These are phyloP conservation scores for Equus quagga DNA, from an alignment of 2,113 vertebrate species.

Conservation along the genomic window DNA sequence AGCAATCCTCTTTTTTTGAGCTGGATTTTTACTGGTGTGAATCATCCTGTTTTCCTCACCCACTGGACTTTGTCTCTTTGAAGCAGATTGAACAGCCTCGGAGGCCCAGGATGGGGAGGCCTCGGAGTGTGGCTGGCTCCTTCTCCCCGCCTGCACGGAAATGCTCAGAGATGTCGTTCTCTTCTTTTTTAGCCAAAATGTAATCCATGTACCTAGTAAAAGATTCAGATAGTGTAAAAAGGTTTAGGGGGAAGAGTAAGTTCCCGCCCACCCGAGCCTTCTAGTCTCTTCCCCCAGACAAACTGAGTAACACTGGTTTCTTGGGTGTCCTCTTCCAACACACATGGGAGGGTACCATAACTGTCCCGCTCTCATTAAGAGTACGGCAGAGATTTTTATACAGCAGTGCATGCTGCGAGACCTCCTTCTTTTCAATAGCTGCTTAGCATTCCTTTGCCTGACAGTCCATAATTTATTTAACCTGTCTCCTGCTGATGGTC, in stretches of 20 bases:
- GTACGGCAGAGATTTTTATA: not conserved
- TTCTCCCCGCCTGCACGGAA: not conserved
- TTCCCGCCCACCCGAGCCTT: not conserved
- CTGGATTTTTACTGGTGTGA: slow-evolving; percentile 68
- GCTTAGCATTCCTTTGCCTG: not conserved
- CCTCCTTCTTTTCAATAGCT: not conserved
- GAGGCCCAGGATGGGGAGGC: not conserved
- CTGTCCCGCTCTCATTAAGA: not conserved
- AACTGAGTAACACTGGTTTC: not conserved
- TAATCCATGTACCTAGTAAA: not conserved
- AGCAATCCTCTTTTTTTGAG: slow-evolving; percentile 59
- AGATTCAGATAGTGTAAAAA: slow-evolving; percentile 3
- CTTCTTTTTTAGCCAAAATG: not conserved
- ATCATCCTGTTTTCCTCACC: slow-evolving; percentile 62
- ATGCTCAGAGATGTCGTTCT: not conserved
- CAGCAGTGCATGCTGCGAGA: rapidly evolving
- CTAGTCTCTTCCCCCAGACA: slow-evolving; percentile 36
- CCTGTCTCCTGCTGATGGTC: not conserved
- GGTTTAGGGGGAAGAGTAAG: not conserved
- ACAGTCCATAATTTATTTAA: not conserved
- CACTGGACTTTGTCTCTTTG: slow-evolving; percentile 65
- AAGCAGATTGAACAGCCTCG: not conserved
- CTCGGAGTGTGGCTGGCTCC: not conserved
- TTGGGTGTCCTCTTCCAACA: not conserved
- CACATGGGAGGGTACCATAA: not conserved